Evolutionary conservation across 37 sponge, comb jelly and placozoan species (phyloP).

Genomic region (Halichondria panicea): DNA sequence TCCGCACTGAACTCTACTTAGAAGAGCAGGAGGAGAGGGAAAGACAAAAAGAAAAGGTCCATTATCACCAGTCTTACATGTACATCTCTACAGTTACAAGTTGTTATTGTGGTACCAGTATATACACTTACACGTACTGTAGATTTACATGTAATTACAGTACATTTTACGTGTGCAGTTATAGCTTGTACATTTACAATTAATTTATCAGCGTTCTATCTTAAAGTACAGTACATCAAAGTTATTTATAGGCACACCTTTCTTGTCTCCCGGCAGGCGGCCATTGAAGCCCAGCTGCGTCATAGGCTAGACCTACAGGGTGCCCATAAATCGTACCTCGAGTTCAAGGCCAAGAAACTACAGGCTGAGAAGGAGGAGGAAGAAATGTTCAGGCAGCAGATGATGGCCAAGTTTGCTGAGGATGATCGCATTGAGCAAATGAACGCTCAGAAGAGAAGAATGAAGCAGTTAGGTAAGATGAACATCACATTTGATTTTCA

Average conservation of each 20-base stretch:
- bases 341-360: conserved; percentile 63
- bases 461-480: conserved; percentile 87
- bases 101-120: not conserved
- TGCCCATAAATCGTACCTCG: conserved; percentile 77
- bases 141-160: too few relatives aligned
- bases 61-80: not conserved
- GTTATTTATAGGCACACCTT: too few relatives aligned
- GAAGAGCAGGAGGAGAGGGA: conserved; percentile 94
- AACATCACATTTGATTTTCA: not conserved
- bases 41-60: conserved; percentile 82
- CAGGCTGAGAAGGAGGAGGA: conserved; percentile 83
- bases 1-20: conserved; percentile 85
- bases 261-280: conserved; percentile 20
- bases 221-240: too few relatives aligned
- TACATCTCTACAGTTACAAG: not conserved
- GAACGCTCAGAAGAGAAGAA: conserved; percentile 94
- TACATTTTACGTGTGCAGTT: too few relatives aligned
- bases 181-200: too few relatives aligned
- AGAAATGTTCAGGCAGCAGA: conserved; percentile 82
- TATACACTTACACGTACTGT: not conserved
- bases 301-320: conserved; percentile 86
- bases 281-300: conserved; percentile 71
- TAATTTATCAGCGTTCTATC: too few relatives aligned
- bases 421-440: conserved; percentile 97
- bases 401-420: conserved; percentile 98